phyloP scores from a whole-genome alignment of 2,113 vertebrate species.

The Pteronura brasiliensis region DNA sequence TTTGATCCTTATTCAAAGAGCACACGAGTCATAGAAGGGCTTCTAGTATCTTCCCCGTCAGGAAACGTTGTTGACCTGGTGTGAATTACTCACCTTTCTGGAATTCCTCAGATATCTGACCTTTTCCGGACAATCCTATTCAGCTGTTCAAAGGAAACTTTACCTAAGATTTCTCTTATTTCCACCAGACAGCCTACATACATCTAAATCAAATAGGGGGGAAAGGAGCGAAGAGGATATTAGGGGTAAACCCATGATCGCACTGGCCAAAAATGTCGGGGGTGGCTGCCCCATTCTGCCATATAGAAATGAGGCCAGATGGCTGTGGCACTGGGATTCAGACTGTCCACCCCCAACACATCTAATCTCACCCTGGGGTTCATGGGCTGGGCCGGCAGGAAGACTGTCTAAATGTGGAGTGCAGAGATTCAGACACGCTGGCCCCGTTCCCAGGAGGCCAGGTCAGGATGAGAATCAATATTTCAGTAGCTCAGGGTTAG shows the following conservation, averaged over 20 bases:
- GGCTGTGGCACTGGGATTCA: conserved; percentile 27
- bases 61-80: not conserved
- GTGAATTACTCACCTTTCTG: not conserved
- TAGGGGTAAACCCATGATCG: not conserved
- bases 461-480: conserved; percentile 52
- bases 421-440: conserved; percentile 19
- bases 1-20: not conserved
- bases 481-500: conserved; percentile 46
- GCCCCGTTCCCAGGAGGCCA: conserved; percentile 52
- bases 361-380: conserved; percentile 49
- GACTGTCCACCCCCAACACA: conserved; percentile 55
- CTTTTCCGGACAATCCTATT: not conserved
- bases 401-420: not conserved
- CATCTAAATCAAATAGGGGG: conserved; percentile 51
- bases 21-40: not conserved
- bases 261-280: not conserved
- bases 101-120: not conserved
- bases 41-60: not conserved
- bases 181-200: not conserved
- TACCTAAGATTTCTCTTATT: not conserved
- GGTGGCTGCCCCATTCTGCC: conserved; percentile 35
- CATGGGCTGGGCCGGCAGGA: conserved; percentile 30
- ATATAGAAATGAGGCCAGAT: conserved; percentile 53
- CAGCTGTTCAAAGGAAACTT: not conserved
- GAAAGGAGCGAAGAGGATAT: conserved; percentile 42